Conservation (phyloP, 2,888 invertebrate genomes). For the Tricholauxania praeusta region DNA sequence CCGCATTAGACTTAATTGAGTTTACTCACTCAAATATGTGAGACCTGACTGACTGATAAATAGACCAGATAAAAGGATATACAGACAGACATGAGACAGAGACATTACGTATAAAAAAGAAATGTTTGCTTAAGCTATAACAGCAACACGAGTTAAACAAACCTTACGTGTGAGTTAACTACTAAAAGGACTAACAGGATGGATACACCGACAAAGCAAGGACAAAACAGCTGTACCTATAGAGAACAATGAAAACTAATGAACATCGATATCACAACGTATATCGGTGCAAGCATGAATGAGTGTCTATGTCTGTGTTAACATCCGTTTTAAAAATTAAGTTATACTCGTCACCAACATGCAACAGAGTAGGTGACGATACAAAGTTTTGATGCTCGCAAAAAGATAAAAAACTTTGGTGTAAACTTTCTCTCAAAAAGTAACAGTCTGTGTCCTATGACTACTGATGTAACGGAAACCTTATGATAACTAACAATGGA, state of each 20-base stretch:
- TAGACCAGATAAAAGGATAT: conserved; percentile 27
- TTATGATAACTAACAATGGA: too few species aligned
- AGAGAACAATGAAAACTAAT: conserved; percentile 10
- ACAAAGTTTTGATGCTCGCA: too few species aligned
- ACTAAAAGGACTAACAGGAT: neutral
- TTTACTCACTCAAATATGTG: conserved; percentile 8
- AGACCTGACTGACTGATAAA: conserved; percentile 31
- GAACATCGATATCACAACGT: conserved; percentile 1
- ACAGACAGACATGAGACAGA: too few species aligned
- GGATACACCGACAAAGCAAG: neutral
- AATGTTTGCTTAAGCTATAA: too few species aligned
- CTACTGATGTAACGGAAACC: too few species aligned
- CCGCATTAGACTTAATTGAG: conserved; percentile 27
- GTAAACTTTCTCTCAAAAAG: too few species aligned
- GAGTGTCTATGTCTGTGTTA: neutral
- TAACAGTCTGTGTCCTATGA: too few species aligned
- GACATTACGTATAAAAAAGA: too few species aligned
- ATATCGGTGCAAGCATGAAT: neutral
- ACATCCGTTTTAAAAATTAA: conserved; percentile 25
- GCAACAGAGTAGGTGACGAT: too few species aligned
- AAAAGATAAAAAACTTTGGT: too few species aligned
- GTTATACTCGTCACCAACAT: neutral
- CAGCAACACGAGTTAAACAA: too few species aligned
- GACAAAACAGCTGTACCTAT: neutral
- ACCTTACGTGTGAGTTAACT: too few species aligned